Conservation (phyloP, 2,113 vertebrate genomes). For the Channa argus region DNA sequence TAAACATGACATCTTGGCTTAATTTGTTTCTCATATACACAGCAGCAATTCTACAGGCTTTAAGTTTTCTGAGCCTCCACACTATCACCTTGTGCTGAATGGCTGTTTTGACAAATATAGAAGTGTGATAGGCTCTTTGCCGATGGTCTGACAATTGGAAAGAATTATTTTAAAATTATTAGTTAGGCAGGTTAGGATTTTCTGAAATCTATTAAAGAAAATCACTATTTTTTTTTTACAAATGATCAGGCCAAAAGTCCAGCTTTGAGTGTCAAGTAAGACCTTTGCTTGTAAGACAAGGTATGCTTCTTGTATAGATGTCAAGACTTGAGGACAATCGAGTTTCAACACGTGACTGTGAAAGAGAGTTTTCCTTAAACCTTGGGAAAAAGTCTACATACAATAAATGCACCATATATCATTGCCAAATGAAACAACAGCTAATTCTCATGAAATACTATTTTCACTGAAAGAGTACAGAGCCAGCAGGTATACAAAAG, state of each 20-base stretch:
- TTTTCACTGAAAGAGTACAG: slow-evolving; percentile 31
- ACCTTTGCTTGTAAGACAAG: slow-evolving; percentile 46
- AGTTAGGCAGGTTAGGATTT: background rate
- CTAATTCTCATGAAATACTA: slow-evolving; percentile 52
- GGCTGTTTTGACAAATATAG: slow-evolving; percentile 1
- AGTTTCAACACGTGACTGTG: slow-evolving; percentile 59
- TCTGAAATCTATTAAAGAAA: slow-evolving; percentile 6
- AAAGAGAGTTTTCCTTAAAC: slow-evolving; percentile 52
- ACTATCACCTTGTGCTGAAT: background rate
- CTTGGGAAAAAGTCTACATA: slow-evolving; percentile 32
- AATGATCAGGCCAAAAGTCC: too few relatives aligned
- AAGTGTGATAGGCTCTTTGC: background rate
- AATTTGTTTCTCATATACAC: slow-evolving; percentile 22
- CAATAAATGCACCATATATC: slow-evolving; percentile 28
- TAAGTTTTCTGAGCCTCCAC: background rate
- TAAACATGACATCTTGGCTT: slow-evolving; percentile 4
- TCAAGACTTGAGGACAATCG: slow-evolving; percentile 33
- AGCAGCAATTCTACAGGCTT: background rate
- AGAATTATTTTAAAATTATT: slow-evolving; percentile 14
- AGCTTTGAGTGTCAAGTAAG: slow-evolving; percentile 67
- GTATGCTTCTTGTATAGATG: slow-evolving; percentile 17
- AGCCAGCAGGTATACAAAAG: slow-evolving; percentile 35
- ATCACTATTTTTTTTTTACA: too few relatives aligned
- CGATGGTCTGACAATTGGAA: background rate
- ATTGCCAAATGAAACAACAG: slow-evolving; percentile 64